Base-by-base conservation (phyloP, 2,113 vertebrate species). In the Ancistrus triradiatus region DNA sequence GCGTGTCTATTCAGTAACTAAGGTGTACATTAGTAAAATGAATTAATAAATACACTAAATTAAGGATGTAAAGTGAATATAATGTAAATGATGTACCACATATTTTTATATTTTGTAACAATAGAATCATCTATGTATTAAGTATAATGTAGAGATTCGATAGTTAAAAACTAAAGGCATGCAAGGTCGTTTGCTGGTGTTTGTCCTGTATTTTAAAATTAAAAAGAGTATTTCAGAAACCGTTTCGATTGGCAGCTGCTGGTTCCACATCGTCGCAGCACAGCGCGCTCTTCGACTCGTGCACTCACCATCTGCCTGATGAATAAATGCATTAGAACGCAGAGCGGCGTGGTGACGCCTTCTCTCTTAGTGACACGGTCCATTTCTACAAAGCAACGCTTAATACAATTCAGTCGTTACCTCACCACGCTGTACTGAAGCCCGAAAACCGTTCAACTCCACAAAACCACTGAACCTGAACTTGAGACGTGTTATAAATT, bases 1-100 rank as follows among this genome's bases (percentile, higher is more conserved):
- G 67, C 70, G 74, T 81, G 78, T 78, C 71, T 75, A 74, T 78
- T 74, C 58, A 59, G 74, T 82, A 69, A 79, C 33, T 24, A 73
- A 74, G 75, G 28, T 90, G 88, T 90, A 87, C 73, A 90, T 88
- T 86, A 78, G 70, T 78, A 82, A 42, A 85, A 82, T 77, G 52
- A 80, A 84, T 82, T 72, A 80, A 84, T 81, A 82, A 84, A 81
- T 80, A 84, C 79, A 77, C 76, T 90, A 89, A 90, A 75, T 90
- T 89, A 90, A 89, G 50, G 73, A 86, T 77, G 74, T 83, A 59
- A 25, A 88, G 86, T 97, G 95, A 89, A 98, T 97, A 93, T 85
- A 74, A 89, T 95, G 93, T 95, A 96, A 97, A 96, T 93, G 90
- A 93, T 88, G 87, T 92, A 92, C 86, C 88, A 92, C 89, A 93